phyloP scores from a whole-genome alignment of 1,140 invertebrate species.

The Pomacea maculata region DNA sequence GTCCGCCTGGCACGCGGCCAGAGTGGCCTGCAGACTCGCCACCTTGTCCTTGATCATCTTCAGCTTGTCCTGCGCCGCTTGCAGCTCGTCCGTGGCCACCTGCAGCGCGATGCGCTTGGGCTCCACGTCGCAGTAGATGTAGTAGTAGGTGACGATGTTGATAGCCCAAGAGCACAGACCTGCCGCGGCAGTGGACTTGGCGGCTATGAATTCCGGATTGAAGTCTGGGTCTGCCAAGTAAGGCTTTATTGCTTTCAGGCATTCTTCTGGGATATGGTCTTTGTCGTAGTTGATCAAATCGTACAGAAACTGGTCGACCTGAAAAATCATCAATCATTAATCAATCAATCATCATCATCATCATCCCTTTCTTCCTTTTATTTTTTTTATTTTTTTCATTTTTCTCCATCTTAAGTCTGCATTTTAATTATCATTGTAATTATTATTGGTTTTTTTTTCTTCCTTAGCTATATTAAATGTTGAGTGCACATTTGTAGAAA shows the following conservation, averaged over 20 bases:
- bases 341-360: too few relatives aligned
- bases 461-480: too few relatives aligned
- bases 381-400: too few relatives aligned
- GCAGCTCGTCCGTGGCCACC: slow-evolving; percentile 88
- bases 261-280: slow-evolving; percentile 94
- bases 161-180: slow-evolving; percentile 93
- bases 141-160: slow-evolving; percentile 90
- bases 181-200: slow-evolving; percentile 92
- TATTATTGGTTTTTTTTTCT: too few relatives aligned
- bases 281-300: slow-evolving; percentile 92
- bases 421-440: too few relatives aligned
- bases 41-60: slow-evolving; percentile 88
- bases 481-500: too few relatives aligned
- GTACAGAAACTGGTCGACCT: slow-evolving; percentile 89
- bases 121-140: slow-evolving; percentile 95
- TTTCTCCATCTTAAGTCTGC: too few relatives aligned
- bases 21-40: slow-evolving; percentile 85
- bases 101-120: slow-evolving; percentile 91
- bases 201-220: slow-evolving; percentile 89
- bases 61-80: slow-evolving; percentile 88
- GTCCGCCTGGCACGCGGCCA: slow-evolving; percentile 75
- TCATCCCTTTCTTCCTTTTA: too few relatives aligned
- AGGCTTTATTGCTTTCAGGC: slow-evolving; percentile 90
- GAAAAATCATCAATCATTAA: neutral
- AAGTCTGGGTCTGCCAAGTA: slow-evolving; percentile 90